Conservation (phyloP, 2,797 vertebrate species). For the Pangasius larnaudii region DNA sequence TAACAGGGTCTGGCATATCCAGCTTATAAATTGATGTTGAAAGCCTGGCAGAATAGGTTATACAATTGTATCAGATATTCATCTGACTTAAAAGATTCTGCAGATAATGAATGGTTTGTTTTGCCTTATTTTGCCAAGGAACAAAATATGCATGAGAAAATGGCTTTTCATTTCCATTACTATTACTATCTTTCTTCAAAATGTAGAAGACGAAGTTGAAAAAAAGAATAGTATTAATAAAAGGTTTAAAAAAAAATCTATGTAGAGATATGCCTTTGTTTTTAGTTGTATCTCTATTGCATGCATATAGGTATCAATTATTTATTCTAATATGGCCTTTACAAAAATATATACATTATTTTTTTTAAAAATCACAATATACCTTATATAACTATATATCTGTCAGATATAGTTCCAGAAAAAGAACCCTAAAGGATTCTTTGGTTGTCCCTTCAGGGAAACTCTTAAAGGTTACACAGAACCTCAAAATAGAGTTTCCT, state of each 20-base stretch:
- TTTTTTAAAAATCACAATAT: background rate
- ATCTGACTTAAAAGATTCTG: background rate
- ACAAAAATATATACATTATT: background rate
- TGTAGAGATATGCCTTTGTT: background rate
- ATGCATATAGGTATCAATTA: background rate
- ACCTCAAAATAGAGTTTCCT: no score
- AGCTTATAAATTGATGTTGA: conserved; percentile 18
- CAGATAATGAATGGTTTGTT: conserved; percentile 1
- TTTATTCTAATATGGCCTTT: background rate
- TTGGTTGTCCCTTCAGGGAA: background rate
- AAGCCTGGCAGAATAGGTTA: background rate
- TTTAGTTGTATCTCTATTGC: background rate
- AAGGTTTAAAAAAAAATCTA: background rate
- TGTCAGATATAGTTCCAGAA: background rate
- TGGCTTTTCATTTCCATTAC: background rate
- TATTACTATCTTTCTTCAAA: background rate
- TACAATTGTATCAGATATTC: conserved; percentile 5
- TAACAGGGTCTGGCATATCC: background rate
- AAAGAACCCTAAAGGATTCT: background rate
- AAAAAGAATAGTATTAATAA: background rate
- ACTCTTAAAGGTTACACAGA: no score
- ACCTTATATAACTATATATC: background rate
- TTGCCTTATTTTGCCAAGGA: background rate
- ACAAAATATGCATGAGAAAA: conserved; percentile 1
- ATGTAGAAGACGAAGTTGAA: background rate